phyloP scores from a whole-genome alignment of 2,888 invertebrate species.

The Drosophila imparisetae region DNA sequence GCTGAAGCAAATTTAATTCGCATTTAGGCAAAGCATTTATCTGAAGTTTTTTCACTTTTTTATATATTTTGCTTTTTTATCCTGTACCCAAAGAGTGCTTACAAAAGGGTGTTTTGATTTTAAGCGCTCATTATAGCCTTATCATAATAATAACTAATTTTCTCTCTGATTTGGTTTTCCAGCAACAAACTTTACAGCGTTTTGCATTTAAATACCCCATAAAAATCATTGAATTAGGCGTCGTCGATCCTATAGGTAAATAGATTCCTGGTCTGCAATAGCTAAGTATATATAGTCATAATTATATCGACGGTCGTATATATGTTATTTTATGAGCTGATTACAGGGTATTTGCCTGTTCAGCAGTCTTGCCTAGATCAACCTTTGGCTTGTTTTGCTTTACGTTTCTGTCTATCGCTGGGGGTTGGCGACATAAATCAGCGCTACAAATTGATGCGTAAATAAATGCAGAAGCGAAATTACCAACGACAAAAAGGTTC shows the following conservation, averaged over 20 bases:
- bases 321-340: not conserved
- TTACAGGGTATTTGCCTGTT: not conserved
- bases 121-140: not conserved
- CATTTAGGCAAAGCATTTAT: constrained; percentile 64
- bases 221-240: not conserved
- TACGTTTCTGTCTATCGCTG: constrained; percentile 22
- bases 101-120: not conserved
- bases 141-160: not conserved
- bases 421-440: constrained; percentile 71
- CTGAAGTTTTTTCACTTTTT: constrained; percentile 5
- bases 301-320: not conserved
- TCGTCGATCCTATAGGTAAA: not conserved
- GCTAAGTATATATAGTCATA: not conserved
- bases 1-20: constrained; percentile 71
- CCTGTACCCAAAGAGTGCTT: not conserved
- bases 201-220: not conserved
- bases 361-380: not conserved
- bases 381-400: constrained; percentile 1
- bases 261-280: not conserved
- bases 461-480: constrained; percentile 58
- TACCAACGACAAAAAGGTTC: constrained; percentile 54
- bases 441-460: constrained; percentile 76
- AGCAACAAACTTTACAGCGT: not conserved
- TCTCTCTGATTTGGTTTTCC: not conserved
- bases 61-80: constrained; percentile 2